A percentile compares a stretch with the other conserved stretches of the same genome.
Conservation (phyloP, 2,113 vertebrate genomes). For the Tragelaphus buxtoni region DNA sequence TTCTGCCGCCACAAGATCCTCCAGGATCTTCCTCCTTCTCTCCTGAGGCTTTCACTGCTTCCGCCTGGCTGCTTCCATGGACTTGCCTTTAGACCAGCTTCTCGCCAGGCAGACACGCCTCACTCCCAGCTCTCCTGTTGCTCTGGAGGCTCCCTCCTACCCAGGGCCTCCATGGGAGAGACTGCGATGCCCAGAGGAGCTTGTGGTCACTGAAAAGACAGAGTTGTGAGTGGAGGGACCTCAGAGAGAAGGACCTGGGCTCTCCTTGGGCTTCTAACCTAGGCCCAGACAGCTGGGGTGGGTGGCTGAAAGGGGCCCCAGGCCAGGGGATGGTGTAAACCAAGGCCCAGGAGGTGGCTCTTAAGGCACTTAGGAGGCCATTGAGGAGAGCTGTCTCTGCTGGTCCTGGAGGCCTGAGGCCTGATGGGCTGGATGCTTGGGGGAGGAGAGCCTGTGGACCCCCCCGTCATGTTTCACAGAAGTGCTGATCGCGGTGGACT, state of each 20-base stretch:
- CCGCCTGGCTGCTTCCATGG: not conserved
- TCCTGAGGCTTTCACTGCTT: not conserved
- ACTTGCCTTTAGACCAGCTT: not conserved
- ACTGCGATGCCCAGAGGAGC: not conserved
- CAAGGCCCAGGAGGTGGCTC: not conserved
- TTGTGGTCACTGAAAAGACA: not conserved
- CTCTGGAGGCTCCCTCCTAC: not conserved
- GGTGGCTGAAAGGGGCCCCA: too few species aligned
- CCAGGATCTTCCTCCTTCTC: not conserved
- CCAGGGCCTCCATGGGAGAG: not conserved
- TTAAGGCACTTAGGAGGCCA: not conserved
- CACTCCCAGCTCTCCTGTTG: not conserved
- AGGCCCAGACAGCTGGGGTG: not conserved
- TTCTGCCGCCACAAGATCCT: not conserved
- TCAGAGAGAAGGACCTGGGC: not conserved
- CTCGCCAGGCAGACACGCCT: not conserved
- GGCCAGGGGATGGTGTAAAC: not conserved
- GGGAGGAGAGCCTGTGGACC: not conserved
- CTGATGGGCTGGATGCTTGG: not conserved
- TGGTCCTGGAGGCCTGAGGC: not conserved
- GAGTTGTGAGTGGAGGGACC: not conserved
- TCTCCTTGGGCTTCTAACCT: not conserved
- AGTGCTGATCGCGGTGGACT: accelerated
- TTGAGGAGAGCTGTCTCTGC: not conserved
- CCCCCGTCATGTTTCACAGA: too few species aligned